Evolutionary conservation across 2,888 invertebrate genomes (phyloP).

Genomic region (Drosophila algonquin): DNA sequence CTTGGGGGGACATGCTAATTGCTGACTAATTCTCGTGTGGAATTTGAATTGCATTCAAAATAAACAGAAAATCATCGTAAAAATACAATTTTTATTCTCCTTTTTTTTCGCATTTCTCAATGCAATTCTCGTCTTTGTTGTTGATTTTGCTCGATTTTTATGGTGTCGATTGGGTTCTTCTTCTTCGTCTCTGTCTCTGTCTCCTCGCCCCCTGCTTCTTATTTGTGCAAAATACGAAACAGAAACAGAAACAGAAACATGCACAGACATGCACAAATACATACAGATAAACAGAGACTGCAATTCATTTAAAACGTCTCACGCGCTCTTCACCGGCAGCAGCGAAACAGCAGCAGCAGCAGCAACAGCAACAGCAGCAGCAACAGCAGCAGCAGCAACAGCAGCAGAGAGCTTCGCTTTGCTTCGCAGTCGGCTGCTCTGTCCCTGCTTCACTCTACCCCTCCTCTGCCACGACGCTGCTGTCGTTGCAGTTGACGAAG

Average conservation of each 20-base stretch:
- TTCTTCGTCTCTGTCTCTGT: constrained; percentile 5
- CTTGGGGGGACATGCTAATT: constrained; percentile 41
- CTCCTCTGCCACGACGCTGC: constrained; percentile 14
- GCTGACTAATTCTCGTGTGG: constrained; percentile 56
- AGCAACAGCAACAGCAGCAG: neutral
- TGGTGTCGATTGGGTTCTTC: constrained; percentile 34
- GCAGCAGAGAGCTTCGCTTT: neutral
- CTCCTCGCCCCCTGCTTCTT: constrained; percentile 24
- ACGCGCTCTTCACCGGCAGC: constrained; percentile 21
- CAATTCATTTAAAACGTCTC: constrained; percentile 62
- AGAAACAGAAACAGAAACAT: constrained; percentile 27
- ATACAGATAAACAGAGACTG: constrained; percentile 39
- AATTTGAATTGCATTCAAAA: constrained; percentile 32
- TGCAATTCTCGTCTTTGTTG: constrained; percentile 25
- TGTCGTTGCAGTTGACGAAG: constrained; percentile 76
- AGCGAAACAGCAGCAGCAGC: neutral
- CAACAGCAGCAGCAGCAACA: no score
- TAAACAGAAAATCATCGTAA: constrained; percentile 23
- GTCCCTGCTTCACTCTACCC: constrained; percentile 1
- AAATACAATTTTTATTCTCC: constrained; percentile 36
- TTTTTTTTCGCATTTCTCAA: constrained; percentile 28
- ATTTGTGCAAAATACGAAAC: constrained; percentile 38
- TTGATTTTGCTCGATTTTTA: constrained; percentile 43
- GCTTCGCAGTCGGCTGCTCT: neutral
- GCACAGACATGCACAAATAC: constrained; percentile 29